Conservation (phyloP, 1,140 invertebrate species). For the Heliconius hermathena region DNA sequence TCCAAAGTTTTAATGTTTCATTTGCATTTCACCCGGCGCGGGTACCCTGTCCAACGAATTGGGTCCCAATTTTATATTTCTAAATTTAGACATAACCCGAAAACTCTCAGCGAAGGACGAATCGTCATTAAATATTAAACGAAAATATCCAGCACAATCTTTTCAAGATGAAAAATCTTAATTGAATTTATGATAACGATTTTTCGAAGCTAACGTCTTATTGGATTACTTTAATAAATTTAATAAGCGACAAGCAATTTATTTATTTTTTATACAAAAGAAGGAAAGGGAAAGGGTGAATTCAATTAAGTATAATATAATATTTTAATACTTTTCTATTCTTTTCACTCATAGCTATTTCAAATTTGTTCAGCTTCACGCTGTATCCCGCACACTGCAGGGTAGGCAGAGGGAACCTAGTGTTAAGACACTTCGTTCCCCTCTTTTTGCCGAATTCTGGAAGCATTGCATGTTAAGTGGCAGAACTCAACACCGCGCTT, state of each 20-base stretch:
- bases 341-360: background rate
- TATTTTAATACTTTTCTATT: background rate
- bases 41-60: background rate
- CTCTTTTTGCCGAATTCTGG: no score
- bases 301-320: background rate
- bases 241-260: background rate
- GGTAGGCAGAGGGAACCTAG: no score
- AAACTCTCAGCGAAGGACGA: background rate
- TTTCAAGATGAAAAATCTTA: background rate
- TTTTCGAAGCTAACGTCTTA: background rate
- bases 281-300: background rate
- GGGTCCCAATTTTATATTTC: background rate
- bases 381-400: no score
- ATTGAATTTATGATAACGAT: background rate
- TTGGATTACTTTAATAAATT: background rate
- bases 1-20: conserved; percentile 3
- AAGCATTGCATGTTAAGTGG: no score
- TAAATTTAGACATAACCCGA: background rate
- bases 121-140: background rate
- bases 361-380: background rate
- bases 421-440: no score
- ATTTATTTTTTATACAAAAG: background rate
- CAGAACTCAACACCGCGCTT: no score
- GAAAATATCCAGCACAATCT: background rate
- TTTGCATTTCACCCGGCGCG: conserved; percentile 18